Evolutionary conservation across 2,888 invertebrate species (phyloP).

Genomic region (Eledone cirrhosa): DNA sequence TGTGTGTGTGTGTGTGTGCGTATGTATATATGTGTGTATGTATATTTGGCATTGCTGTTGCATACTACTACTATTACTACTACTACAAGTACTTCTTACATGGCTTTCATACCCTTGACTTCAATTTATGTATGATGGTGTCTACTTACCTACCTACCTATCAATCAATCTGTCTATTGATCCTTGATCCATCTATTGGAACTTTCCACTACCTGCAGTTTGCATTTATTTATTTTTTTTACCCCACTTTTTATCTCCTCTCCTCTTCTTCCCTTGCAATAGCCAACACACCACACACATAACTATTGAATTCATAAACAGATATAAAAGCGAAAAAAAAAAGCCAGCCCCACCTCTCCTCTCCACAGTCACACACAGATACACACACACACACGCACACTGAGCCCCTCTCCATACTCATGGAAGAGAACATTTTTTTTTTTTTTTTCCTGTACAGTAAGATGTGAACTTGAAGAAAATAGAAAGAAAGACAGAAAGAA

Average conservation of each 20-base stretch:
- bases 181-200: background rate
- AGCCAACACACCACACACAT: too few relatives aligned
- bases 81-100: background rate
- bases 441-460: too few relatives aligned
- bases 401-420: too few relatives aligned
- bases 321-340: too few relatives aligned
- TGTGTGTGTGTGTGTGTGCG: background rate
- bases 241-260: background rate
- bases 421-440: too few relatives aligned
- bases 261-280: background rate
- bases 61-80: background rate
- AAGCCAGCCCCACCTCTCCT: too few relatives aligned
- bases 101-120: background rate
- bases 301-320: too few relatives aligned
- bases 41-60: background rate
- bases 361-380: too few relatives aligned
- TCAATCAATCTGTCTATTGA: background rate
- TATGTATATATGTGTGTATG: background rate
- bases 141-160: background rate
- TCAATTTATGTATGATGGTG: background rate
- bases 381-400: too few relatives aligned
- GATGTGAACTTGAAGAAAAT: too few relatives aligned
- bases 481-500: too few relatives aligned
- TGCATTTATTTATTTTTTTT: background rate
- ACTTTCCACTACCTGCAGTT: background rate